A percentile compares a stretch with the other conserved stretches of the same genome.
These are phyloP conservation scores for Camponotus floridanus DNA, from an alignment of 1,140 invertebrate genomes.

Conservation along the genomic window DNA sequence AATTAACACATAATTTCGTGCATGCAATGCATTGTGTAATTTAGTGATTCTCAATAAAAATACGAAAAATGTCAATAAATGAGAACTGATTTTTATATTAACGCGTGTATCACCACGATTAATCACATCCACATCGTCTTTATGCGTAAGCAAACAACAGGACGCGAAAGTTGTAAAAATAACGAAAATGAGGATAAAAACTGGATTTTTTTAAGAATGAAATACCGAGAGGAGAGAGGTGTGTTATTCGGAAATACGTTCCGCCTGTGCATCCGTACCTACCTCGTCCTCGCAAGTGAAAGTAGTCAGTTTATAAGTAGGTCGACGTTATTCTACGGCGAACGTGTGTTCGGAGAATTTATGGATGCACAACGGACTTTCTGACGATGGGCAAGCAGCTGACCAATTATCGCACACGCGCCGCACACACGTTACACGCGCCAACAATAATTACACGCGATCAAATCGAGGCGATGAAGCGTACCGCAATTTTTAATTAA, in stretches of 20 bases:
- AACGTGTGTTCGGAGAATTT: conserved; percentile 51
- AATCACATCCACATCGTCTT: background rate
- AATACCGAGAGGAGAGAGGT: background rate
- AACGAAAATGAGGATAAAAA: conserved; percentile 6
- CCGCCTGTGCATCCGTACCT: conserved; percentile 34
- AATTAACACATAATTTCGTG: background rate
- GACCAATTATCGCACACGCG: conserved; percentile 43
- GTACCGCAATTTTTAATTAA: conserved; percentile 47
- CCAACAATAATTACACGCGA: conserved; percentile 44
- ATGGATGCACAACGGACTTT: conserved; percentile 52
- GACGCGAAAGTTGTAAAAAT: conserved; percentile 21
- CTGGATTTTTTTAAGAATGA: conserved; percentile 19
- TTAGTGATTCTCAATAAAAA: conserved; percentile 30
- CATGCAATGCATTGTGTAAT: background rate
- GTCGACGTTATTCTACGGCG: conserved; percentile 67
- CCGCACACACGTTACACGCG: conserved; percentile 2
- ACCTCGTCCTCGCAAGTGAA: conserved; percentile 78
- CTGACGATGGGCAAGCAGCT: conserved; percentile 23
- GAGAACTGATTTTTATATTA: background rate
- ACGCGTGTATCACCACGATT: background rate
- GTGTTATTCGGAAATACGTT: conserved; percentile 65
- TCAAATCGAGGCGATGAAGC: background rate
- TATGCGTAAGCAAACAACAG: background rate
- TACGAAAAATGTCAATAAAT: too few relatives aligned
- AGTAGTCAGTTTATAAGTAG: conserved; percentile 77